Percentiles rank a stretch among this genome's conserved stretches.
phyloP scores from a whole-genome alignment of 92 coral and sea anemone species.

The Palythoa caribaeorum region DNA sequence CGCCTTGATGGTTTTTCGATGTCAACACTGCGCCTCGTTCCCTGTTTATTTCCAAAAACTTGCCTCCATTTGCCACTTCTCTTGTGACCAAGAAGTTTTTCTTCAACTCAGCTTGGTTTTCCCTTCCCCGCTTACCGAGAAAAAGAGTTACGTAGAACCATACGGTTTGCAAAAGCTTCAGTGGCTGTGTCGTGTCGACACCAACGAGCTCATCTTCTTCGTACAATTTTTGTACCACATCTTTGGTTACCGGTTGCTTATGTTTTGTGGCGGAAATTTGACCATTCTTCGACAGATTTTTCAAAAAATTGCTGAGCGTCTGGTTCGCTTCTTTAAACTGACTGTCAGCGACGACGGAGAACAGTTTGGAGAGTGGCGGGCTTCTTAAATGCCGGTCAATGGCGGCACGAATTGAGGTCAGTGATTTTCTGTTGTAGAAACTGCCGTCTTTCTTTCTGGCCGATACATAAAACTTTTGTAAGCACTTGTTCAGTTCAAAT shows the following conservation, averaged over 20 bases:
- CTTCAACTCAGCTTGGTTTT: conserved; percentile 57
- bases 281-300: conserved; percentile 50
- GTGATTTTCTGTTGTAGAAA: no score
- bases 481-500: no score
- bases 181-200: conserved; percentile 54
- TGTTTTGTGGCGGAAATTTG: conserved; percentile 55
- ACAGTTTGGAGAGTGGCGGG: no score
- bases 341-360: no score
- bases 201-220: conserved; percentile 55
- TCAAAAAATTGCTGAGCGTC: no score
- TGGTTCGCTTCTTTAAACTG: no score
- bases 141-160: conserved; percentile 61
- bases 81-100: conserved; percentile 52
- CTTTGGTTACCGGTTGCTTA: conserved; percentile 51
- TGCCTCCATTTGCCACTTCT: conserved; percentile 39
- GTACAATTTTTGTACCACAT: conserved; percentile 54
- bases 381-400: no score
- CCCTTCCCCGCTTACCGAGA: conserved; percentile 64
- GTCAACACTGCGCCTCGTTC: neutral
- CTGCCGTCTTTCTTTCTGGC: no score
- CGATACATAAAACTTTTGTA: no score
- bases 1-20: conserved; percentile 59
- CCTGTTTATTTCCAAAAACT: no score
- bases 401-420: no score
- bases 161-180: conserved; percentile 61